Conservation (phyloP, 1,140 invertebrate species). For the Akabosia matsudoensis region DNA sequence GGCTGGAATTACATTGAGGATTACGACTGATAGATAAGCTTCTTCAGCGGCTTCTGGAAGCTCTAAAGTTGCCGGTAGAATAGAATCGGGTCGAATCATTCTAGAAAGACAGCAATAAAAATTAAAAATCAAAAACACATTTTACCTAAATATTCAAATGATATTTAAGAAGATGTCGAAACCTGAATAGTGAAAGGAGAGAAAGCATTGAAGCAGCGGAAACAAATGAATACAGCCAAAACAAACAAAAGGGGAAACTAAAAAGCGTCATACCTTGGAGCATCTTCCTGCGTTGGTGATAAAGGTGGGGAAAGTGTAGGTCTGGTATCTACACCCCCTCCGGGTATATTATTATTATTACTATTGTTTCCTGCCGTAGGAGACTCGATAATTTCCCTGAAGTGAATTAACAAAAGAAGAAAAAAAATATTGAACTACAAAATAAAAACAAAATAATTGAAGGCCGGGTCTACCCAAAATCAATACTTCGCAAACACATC, state of each 20-base stretch:
- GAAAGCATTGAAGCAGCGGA: neutral
- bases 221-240: neutral
- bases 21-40: constrained; percentile 78
- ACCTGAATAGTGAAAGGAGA: neutral
- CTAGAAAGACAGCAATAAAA: neutral
- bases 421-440: neutral
- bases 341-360: constrained; percentile 7
- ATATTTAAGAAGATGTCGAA: no score
- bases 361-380: neutral
- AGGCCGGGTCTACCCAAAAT: neutral
- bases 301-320: constrained; percentile 15
- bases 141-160: neutral
- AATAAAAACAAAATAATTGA: neutral
- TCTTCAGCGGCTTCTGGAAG: constrained; percentile 92
- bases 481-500: no score
- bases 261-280: constrained; percentile 24
- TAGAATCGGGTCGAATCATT: constrained; percentile 68
- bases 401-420: constrained; percentile 3
- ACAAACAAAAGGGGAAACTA: neutral
- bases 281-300: constrained; percentile 20
- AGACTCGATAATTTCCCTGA: constrained; percentile 27
- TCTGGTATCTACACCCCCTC: constrained; percentile 8
- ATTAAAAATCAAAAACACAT: constrained; percentile 18
- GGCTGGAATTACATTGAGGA: constrained; percentile 80
- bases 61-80: constrained; percentile 88